Evolutionary conservation across 2,797 vertebrate genomes (phyloP).

Genomic region (Rhinichthys osculus): DNA sequence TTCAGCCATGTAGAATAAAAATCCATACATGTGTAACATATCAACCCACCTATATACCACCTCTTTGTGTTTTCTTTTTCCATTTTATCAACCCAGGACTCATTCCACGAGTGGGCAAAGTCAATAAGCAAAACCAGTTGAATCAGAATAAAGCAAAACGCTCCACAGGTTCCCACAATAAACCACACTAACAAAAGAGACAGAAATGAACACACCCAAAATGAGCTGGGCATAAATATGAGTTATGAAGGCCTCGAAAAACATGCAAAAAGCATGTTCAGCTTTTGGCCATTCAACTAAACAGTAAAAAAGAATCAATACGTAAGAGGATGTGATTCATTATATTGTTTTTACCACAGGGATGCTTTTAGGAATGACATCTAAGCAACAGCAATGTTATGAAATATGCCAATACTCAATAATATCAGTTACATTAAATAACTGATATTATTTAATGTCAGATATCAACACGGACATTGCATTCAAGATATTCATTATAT

Average conservation of each 20-base stretch:
- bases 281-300: not conserved
- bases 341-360: not conserved
- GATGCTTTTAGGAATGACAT: not conserved
- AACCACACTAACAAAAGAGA: slow-evolving; percentile 82
- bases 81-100: slow-evolving; percentile 86
- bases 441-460: not conserved
- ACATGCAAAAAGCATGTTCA: not conserved
- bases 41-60: slow-evolving; percentile 89
- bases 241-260: not conserved
- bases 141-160: slow-evolving; percentile 88
- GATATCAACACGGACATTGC: not conserved
- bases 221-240: slow-evolving; percentile 2
- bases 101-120: slow-evolving; percentile 90
- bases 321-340: not conserved
- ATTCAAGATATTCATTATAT: not conserved
- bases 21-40: not conserved
- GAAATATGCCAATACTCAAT: not conserved
- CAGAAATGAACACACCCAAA: not conserved
- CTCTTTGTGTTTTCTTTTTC: slow-evolving; percentile 83
- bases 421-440: too few relatives aligned
- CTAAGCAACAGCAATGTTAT: not conserved
- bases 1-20: not conserved
- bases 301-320: not conserved
- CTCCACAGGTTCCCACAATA: slow-evolving; percentile 80
- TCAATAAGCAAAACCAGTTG: slow-evolving; percentile 91